Evolutionary conservation across 2,888 invertebrate genomes (phyloP).

Genomic region (Phoronis australis): DNA sequence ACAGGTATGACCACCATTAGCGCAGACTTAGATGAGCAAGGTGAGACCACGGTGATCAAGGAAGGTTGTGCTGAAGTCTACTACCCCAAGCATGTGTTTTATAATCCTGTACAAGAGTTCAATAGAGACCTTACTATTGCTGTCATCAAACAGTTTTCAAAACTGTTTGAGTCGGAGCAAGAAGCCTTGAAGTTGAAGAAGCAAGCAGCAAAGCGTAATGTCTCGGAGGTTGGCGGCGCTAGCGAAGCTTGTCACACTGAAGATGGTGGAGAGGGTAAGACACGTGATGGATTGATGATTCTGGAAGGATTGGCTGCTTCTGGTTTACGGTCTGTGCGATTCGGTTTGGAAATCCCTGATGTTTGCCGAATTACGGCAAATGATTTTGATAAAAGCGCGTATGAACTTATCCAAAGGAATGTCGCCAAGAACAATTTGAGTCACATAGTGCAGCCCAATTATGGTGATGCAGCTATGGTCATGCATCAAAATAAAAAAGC

Average conservation of each 20-base stretch:
- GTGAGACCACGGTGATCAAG: slow-evolving; percentile 45
- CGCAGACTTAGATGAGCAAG: no score
- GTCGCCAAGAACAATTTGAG: slow-evolving; percentile 70
- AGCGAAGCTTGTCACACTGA: slow-evolving; percentile 6
- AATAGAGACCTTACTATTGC: slow-evolving; percentile 78
- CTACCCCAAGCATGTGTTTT: slow-evolving; percentile 74
- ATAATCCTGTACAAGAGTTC: slow-evolving; percentile 91
- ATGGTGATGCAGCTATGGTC: slow-evolving; percentile 71
- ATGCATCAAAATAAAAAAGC: slow-evolving; percentile 60
- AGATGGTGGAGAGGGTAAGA: background rate
- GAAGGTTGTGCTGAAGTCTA: slow-evolving; percentile 78
- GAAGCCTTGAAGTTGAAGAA: background rate
- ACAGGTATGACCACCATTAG: no score
- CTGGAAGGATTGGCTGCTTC: slow-evolving; percentile 94
- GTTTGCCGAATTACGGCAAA: slow-evolving; percentile 74
- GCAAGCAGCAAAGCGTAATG: slow-evolving; percentile 1
- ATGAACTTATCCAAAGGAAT: slow-evolving; percentile 77
- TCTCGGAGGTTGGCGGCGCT: background rate
- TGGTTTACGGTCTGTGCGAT: slow-evolving; percentile 89
- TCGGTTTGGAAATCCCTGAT: slow-evolving; percentile 88
- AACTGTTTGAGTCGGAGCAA: background rate
- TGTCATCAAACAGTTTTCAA: slow-evolving; percentile 35
- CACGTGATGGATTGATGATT: slow-evolving; percentile 56
- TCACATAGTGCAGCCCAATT: slow-evolving; percentile 68
- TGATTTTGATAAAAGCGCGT: slow-evolving; percentile 79